Conservation (phyloP, 2,888 invertebrate genomes). For the Portevinia maculata region DNA sequence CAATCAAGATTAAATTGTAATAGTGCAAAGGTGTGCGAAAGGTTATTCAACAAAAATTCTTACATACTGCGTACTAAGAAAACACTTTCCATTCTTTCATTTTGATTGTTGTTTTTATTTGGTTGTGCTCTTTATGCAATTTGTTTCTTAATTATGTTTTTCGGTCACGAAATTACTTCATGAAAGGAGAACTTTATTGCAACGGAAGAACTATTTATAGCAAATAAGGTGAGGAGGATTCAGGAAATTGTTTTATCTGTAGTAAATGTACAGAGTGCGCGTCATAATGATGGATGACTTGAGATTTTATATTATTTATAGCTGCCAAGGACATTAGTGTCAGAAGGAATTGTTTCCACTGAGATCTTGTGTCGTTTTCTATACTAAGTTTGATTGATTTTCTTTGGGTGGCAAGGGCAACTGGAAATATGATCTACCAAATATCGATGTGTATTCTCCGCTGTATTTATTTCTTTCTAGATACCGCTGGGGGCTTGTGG, state of each 20-base stretch:
- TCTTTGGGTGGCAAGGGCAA: no score
- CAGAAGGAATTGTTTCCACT: background rate
- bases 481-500: no score
- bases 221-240: slow-evolving; percentile 11
- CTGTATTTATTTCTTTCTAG: no score
- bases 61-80: background rate
- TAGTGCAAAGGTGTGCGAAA: slow-evolving; percentile 37
- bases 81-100: slow-evolving; percentile 15
- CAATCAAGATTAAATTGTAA: slow-evolving; percentile 59
- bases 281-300: slow-evolving; percentile 25
- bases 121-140: slow-evolving; percentile 36
- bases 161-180: slow-evolving; percentile 39
- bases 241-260: slow-evolving; percentile 31
- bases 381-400: background rate
- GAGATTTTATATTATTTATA: slow-evolving; percentile 4
- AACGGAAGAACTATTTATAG: slow-evolving; percentile 13
- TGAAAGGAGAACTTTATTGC: slow-evolving; percentile 8
- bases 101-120: slow-evolving; percentile 22
- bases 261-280: slow-evolving; percentile 10
- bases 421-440: no score
- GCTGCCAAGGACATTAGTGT: background rate
- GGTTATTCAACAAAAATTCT: slow-evolving; percentile 24
- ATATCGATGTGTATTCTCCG: no score
- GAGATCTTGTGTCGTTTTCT: background rate
- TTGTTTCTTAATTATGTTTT: slow-evolving; percentile 57